Percentiles rank a stretch among this genome's conserved stretches.
phyloP scores from a whole-genome alignment of 1,140 invertebrate species.

The Drosophila baimaii region DNA sequence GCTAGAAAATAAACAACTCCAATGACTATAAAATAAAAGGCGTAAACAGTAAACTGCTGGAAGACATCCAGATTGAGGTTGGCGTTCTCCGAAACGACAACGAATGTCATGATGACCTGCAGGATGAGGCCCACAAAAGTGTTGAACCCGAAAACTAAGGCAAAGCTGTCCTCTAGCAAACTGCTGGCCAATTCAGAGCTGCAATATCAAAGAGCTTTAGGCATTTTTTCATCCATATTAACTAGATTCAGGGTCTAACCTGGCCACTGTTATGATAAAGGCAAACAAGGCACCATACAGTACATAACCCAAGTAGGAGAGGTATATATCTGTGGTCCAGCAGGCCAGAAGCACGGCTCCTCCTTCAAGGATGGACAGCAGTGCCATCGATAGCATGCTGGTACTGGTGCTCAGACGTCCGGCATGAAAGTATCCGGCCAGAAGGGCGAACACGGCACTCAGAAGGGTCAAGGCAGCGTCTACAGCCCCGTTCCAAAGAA shows the following conservation, averaged over 20 bases:
- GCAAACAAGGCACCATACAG: slow-evolving; percentile 92
- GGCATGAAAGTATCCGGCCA: slow-evolving; percentile 84
- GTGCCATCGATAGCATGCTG: slow-evolving; percentile 71
- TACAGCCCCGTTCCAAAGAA: slow-evolving; percentile 87
- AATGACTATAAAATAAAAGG: slow-evolving; percentile 69
- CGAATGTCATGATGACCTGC: slow-evolving; percentile 91
- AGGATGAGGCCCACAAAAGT: slow-evolving; percentile 91
- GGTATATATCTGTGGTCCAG: slow-evolving; percentile 87
- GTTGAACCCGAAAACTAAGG: slow-evolving; percentile 95
- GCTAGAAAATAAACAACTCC: slow-evolving; percentile 61
- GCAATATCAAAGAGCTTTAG: slow-evolving; percentile 58
- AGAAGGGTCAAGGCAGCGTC: slow-evolving; percentile 90
- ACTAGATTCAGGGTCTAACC: slow-evolving; percentile 84
- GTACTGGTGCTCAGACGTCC: slow-evolving; percentile 54
- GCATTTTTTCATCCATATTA: no score
- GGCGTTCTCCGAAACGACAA: slow-evolving; percentile 86
- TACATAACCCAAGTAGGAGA: slow-evolving; percentile 91
- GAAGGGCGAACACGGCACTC: slow-evolving; percentile 86
- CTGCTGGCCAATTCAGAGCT: slow-evolving; percentile 93
- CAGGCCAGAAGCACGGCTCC: slow-evolving; percentile 87
- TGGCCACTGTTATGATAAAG: slow-evolving; percentile 93
- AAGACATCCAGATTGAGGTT: slow-evolving; percentile 83
- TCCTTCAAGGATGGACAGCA: slow-evolving; percentile 87
- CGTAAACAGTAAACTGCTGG: slow-evolving; percentile 85
- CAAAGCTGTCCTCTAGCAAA: slow-evolving; percentile 92